A percentile compares a stretch with the other conserved stretches of the same genome.
phyloP scores from a whole-genome alignment of 2,113 vertebrate species.

The Salvator merianae region DNA sequence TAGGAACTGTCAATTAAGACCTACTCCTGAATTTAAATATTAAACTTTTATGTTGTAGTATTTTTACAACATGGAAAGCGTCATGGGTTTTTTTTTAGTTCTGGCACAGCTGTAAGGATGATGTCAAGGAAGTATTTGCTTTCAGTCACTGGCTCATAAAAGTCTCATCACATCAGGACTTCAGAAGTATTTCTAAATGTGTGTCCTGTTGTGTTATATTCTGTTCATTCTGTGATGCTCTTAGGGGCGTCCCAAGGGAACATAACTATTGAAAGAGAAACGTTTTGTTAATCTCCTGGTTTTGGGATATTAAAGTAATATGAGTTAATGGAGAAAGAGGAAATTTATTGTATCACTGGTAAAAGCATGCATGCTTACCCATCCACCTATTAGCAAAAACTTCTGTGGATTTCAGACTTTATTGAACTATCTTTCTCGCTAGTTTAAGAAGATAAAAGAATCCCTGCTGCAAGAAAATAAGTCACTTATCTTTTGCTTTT shows the following conservation, averaged over 20 bases:
- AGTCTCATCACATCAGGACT: not conserved
- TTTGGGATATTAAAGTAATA: not conserved
- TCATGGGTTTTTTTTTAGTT: not conserved
- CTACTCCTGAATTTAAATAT: not conserved
- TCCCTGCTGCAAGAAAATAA: not conserved
- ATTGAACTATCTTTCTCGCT: not conserved
- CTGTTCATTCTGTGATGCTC: slow-evolving; percentile 29
- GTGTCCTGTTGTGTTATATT: slow-evolving; percentile 9
- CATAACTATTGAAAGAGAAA: not conserved
- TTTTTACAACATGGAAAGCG: not conserved
- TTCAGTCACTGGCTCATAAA: not conserved
- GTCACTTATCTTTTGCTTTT: slow-evolving; percentile 23
- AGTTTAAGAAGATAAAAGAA: not conserved
- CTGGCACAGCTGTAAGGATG: not conserved
- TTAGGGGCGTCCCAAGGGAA: not conserved
- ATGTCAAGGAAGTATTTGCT: not conserved
- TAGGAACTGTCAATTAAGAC: slow-evolving; percentile 11
- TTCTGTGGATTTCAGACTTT: not conserved
- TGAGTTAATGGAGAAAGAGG: not conserved
- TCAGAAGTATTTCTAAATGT: not conserved
- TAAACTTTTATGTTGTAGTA: not conserved
- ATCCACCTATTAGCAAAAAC: not conserved
- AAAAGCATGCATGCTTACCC: too few relatives aligned
- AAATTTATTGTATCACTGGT: not conserved
- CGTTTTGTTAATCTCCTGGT: not conserved